Conservation (phyloP, 2,888 invertebrate genomes). For the Cheilosia scutellata region DNA sequence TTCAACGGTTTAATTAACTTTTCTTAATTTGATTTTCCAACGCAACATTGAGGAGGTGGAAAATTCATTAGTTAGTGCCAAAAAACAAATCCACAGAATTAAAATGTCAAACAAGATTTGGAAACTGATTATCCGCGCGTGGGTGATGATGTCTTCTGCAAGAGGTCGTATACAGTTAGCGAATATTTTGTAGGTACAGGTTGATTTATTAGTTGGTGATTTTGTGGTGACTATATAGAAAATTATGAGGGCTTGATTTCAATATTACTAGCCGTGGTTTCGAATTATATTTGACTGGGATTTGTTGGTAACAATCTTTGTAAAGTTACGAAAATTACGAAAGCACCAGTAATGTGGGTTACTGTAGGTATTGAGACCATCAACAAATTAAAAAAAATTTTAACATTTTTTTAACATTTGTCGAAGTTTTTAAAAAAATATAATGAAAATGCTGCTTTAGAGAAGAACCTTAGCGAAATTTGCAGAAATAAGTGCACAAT, state of each 20-base stretch:
- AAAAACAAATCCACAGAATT: neutral
- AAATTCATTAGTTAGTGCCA: neutral
- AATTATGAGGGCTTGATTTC: neutral
- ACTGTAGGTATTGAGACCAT: too few species aligned
- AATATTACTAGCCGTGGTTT: too few species aligned
- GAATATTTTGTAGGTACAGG: neutral
- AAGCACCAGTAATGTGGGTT: too few species aligned
- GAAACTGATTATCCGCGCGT: neutral
- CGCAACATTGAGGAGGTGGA: neutral
- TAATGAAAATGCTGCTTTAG: too few species aligned
- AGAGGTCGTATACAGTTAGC: constrained; percentile 4
- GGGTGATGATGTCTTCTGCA: neutral
- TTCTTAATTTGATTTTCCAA: constrained; percentile 5
- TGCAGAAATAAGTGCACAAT: too few species aligned
- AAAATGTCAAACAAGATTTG: constrained; percentile 28
- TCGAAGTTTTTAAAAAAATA: too few species aligned
- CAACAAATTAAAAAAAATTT: too few species aligned
- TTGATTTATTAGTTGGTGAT: neutral
- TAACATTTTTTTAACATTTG: too few species aligned
- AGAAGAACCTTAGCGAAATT: too few species aligned
- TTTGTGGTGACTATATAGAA: neutral
- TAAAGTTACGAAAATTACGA: too few species aligned
- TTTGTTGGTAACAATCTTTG: too few species aligned
- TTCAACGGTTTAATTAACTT: neutral
- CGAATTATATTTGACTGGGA: too few species aligned